These are phyloP conservation scores for Pangasius mekongensis DNA, from an alignment of 2,797 vertebrate genomes.

Conservation along the genomic window DNA sequence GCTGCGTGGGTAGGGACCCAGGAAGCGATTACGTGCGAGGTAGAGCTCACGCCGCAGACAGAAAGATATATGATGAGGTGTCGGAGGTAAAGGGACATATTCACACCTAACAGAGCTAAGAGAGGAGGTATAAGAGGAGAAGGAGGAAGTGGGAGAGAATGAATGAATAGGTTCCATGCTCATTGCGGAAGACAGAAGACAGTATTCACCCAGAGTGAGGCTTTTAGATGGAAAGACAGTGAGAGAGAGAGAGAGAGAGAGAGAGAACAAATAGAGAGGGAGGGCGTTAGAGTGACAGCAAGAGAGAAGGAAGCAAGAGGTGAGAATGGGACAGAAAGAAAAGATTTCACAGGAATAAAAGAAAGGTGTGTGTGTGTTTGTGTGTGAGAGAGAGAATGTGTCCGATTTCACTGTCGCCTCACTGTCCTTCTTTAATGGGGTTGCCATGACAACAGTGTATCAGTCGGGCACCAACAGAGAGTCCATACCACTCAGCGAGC, in stretches of 20 bases:
- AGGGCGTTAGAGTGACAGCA: conserved; percentile 58
- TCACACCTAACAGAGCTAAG: conserved; percentile 58
- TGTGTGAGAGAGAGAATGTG: conserved; percentile 63
- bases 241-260: conserved; percentile 21
- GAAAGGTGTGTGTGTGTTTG: conserved; percentile 48
- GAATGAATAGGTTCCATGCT: conserved; percentile 43
- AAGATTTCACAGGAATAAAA: conserved; percentile 49
- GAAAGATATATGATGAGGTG: conserved; percentile 57
- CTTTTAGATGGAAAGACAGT: conserved; percentile 60
- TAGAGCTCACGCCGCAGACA: conserved; percentile 61
- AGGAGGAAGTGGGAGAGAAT: conserved; percentile 13
- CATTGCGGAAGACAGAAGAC: conserved; percentile 42
- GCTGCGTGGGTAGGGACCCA: conserved; percentile 50
- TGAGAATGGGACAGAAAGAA: conserved; percentile 59
- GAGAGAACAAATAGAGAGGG: conserved; percentile 35
- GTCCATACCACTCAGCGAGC: conserved; percentile 54
- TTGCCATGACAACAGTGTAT: conserved; percentile 82
- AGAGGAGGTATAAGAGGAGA: conserved; percentile 10
- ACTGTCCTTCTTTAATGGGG: conserved; percentile 81
- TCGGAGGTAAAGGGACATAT: conserved; percentile 66
- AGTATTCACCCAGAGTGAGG: conserved; percentile 8
- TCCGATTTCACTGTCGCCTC: conserved; percentile 76
- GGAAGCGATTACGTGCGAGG: conserved; percentile 50
- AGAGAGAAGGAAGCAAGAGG: conserved; percentile 60
- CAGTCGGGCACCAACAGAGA: conserved; percentile 70